A percentile compares a stretch with the other conserved stretches of the same genome.
phyloP scores from a whole-genome alignment of 1,140 invertebrate genomes.

The Augochlora pura region DNA sequence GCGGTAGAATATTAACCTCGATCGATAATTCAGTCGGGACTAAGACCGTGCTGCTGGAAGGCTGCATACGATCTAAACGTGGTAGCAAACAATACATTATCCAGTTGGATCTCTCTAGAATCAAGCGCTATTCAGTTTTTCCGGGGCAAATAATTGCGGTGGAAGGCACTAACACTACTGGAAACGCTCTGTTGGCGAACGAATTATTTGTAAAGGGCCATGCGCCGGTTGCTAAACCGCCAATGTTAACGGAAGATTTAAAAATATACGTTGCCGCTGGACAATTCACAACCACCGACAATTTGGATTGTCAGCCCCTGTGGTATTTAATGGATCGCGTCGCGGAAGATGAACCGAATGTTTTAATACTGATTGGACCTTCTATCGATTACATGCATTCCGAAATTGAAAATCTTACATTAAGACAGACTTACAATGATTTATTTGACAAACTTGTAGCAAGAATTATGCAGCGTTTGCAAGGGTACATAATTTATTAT shows the following conservation, averaged over 20 bases:
- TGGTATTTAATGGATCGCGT: conserved; percentile 88
- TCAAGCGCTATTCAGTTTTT: conserved; percentile 88
- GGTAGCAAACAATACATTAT: conserved; percentile 61
- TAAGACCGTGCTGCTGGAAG: conserved; percentile 85
- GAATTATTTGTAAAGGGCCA: conserved; percentile 83
- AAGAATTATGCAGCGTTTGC: conserved; percentile 82
- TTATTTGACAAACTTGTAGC: conserved; percentile 86
- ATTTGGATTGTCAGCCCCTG: conserved; percentile 89
- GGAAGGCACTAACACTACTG: conserved; percentile 86
- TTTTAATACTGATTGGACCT: conserved; percentile 91
- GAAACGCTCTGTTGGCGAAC: conserved; percentile 85
- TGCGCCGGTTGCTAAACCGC: conserved; percentile 55
- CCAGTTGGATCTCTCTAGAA: conserved; percentile 83
- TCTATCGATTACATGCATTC: conserved; percentile 88
- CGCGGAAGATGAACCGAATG: conserved; percentile 86
- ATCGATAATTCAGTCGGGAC: conserved; percentile 2
- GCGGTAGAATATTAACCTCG: conserved; percentile 77
- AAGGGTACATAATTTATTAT: conserved; percentile 74
- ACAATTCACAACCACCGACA: conserved; percentile 89
- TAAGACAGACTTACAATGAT: conserved; percentile 84
- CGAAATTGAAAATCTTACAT: conserved; percentile 81
- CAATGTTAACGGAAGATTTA: conserved; percentile 75
- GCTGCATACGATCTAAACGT: conserved; percentile 81
- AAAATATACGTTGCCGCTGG: conserved; percentile 89
- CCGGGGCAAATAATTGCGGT: conserved; percentile 92